Conservation (phyloP, 1,140 invertebrate genomes). For the Heliconius hewitsoni region DNA sequence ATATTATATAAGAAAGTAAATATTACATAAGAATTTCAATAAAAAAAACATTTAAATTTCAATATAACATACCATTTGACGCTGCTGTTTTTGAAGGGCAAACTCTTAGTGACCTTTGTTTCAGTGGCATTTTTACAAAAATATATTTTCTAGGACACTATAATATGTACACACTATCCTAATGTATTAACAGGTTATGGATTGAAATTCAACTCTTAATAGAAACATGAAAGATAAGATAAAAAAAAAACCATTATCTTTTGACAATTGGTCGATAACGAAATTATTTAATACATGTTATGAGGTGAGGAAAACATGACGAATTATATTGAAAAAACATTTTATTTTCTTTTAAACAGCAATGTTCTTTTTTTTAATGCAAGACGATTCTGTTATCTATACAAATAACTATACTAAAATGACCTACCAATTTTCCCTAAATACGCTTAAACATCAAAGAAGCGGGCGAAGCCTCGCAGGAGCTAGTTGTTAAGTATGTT, state of each 20-base stretch:
- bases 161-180: constrained; percentile 23
- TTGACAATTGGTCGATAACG: constrained; percentile 28
- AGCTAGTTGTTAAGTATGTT: no score
- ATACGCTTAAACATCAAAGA: no score
- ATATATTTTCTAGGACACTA: constrained; percentile 1
- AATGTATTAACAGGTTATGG: constrained; percentile 15
- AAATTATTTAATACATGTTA: constrained; percentile 29
- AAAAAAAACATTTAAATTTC: not conserved
- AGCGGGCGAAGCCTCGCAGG: no score
- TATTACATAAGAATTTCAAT: not conserved
- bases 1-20: not conserved
- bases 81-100: constrained; percentile 44
- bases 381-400: no score
- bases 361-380: not conserved
- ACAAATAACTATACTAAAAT: no score
- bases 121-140: constrained; percentile 26
- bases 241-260: constrained; percentile 32
- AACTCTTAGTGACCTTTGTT: constrained; percentile 28
- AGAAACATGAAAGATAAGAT: constrained; percentile 30
- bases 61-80: constrained; percentile 53
- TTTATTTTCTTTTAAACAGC: not conserved
- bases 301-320: constrained; percentile 21
- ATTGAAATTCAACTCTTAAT: constrained; percentile 19
- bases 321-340: not conserved
- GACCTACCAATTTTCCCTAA: no score